Base-by-base conservation (phyloP, 2,113 vertebrate species). In the Cyprinodon brontotheroides region DNA sequence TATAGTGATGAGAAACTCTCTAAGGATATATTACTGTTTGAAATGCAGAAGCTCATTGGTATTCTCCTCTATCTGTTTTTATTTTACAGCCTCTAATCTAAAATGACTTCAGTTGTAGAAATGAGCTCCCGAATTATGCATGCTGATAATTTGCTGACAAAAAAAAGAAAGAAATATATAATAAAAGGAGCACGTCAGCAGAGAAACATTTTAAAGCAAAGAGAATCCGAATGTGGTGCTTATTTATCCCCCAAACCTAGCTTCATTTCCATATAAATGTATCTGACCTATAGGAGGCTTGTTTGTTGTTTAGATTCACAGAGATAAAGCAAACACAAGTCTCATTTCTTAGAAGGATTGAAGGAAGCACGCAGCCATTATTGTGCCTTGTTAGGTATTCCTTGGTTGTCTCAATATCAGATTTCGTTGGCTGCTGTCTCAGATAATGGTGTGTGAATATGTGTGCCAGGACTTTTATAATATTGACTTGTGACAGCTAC, bases 181-280 rank as follows among this genome's bases (percentile, higher is more conserved):
- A 66, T 40, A n/a, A 61, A 71, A 79, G 40, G 72, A 64, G 60
- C 63, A 72, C 70, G 68, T 74, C 78, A 60, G 85, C 81, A 69
- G 77, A 79, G 59, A 62, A 69, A 73, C 70, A 74, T 72, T 85
- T 72, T 36, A 80, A 82, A 76, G 81, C 70, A 88, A 81, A 90
- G 66, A 77, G 43, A 59, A 61, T 65, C 61, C 72, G 65, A 80
- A 85, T 71, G 70, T 20, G 37, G 40, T 4, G 66, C 73, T 89
- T 84, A 86, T 89, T 85, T 85, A 89, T 89, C 89, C 88, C 20
- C 73, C 72, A 47, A 83, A 74, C 11, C 4, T 61, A 68, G 48
- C 76, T 84, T 86, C 66, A 91, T 92, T 89, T 91, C 86, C 89
- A 91, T 92, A 87, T 87, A 87, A 85, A 92, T 87, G 60, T 82